These are phyloP conservation scores for Kryptolebias ocellatus DNA, from an alignment of 2,797 vertebrate genomes.

Conservation along the genomic window DNA sequence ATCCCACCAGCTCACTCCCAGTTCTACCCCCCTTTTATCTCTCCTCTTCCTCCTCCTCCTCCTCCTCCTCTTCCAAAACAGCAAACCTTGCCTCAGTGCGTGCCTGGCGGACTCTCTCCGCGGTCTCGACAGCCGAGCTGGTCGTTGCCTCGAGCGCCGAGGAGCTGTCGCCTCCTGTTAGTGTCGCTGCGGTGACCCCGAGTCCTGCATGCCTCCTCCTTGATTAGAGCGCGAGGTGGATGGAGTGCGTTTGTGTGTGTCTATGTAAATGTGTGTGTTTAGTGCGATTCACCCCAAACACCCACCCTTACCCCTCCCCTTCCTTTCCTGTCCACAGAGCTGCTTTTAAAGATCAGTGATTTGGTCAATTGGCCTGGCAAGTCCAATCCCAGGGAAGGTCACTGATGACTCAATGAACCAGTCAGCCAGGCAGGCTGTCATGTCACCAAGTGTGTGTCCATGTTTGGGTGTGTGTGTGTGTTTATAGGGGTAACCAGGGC, in stretches of 20 bases:
- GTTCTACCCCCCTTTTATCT: conserved; percentile 18
- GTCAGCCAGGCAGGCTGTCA: conserved; percentile 68
- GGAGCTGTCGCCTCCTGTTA: conserved; percentile 86
- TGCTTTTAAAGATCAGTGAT: conserved; percentile 87
- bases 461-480: conserved; percentile 24
- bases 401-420: conserved; percentile 81
- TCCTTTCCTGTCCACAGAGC: conserved; percentile 62
- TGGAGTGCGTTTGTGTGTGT: conserved; percentile 36
- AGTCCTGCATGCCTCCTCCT: conserved; percentile 81
- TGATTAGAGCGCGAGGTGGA: conserved; percentile 82
- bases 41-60: conserved; percentile 27
- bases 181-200: conserved; percentile 78
- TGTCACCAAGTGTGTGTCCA: conserved; percentile 46
- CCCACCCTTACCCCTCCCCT: conserved; percentile 5
- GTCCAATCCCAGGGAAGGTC: conserved; percentile 80
- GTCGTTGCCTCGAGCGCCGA: conserved; percentile 84
- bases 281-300: conserved; percentile 26
- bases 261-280: conserved; percentile 39
- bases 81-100: conserved; percentile 83
- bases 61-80: conserved; percentile 69
- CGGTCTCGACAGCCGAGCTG: conserved; percentile 84
- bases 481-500: conserved; percentile 12
- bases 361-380: conserved; percentile 85
- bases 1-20: conserved; percentile 68
- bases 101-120: conserved; percentile 85